These are phyloP conservation scores for Acleris holmiana DNA, from an alignment of 2,888 invertebrate species.

Conservation along the genomic window DNA sequence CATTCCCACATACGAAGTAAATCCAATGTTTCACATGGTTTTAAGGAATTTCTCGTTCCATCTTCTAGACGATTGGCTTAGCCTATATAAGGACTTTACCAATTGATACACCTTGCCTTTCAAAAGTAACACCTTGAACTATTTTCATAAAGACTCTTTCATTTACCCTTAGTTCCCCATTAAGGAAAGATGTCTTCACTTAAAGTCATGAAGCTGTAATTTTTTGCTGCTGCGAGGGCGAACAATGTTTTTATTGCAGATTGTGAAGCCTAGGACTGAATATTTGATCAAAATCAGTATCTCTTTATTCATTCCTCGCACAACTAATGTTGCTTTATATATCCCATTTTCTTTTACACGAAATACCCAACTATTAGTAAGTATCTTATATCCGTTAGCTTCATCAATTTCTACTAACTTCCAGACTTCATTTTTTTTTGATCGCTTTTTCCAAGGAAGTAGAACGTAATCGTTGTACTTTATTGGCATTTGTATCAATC, in stretches of 20 bases:
- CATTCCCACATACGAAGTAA: background rate
- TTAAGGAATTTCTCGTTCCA: conserved; percentile 7
- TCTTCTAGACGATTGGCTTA: conserved; percentile 1
- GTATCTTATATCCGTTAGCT: background rate
- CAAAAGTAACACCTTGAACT: background rate
- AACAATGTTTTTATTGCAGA: conserved; percentile 2
- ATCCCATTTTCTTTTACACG: background rate
- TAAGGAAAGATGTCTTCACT: conserved; percentile 7
- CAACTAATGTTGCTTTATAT: conserved; percentile 8
- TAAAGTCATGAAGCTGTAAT: conserved; percentile 3
- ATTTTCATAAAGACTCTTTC: conserved; percentile 4
- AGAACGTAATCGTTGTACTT: conserved; percentile 1
- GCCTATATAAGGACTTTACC: background rate
- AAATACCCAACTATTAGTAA: background rate
- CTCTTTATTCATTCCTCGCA: background rate
- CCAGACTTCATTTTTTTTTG: background rate
- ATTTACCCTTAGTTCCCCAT: conserved; percentile 1
- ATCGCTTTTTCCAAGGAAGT: conserved; percentile 1
- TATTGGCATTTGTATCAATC: background rate
- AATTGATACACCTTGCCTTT: background rate
- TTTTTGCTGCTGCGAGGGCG: background rate
- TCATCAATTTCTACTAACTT: background rate
- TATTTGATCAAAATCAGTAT: background rate
- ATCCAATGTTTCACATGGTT: background rate
- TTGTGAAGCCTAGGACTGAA: background rate